Evolutionary conservation across 2,797 vertebrate species (phyloP).

Genomic region (Champsocephalus esox): DNA sequence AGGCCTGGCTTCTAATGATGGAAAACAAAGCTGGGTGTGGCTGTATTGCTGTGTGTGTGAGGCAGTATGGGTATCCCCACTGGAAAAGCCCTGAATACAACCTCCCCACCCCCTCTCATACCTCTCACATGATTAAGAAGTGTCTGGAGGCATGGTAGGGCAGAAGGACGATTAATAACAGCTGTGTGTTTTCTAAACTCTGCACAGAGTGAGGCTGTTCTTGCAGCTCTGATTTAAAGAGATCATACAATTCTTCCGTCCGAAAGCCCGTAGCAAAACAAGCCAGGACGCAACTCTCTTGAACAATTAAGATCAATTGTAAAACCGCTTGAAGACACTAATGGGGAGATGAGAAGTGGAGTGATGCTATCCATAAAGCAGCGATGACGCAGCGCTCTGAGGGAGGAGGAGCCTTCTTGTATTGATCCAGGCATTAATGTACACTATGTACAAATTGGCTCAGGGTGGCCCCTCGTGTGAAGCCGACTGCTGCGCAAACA

Average conservation of each 20-base stretch:
- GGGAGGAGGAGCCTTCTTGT: constrained; percentile 55
- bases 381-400: constrained; percentile 26
- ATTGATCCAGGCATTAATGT: constrained; percentile 72
- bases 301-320: constrained; percentile 31
- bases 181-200: constrained; percentile 34
- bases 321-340: constrained; percentile 34
- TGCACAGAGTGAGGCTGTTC: constrained; percentile 41
- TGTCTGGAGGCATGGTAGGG: constrained; percentile 39
- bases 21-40: constrained; percentile 71
- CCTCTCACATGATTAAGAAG: constrained; percentile 68
- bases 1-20: constrained; percentile 35
- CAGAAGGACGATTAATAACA: constrained; percentile 44
- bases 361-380: constrained; percentile 40
- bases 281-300: constrained; percentile 3
- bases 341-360: constrained; percentile 51
- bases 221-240: constrained; percentile 25
- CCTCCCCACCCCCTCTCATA: constrained; percentile 52
- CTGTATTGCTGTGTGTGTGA: background rate
- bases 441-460: constrained; percentile 69
- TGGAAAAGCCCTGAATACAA: constrained; percentile 66
- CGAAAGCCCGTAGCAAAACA: constrained; percentile 19
- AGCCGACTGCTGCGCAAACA: constrained; percentile 58
- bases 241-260: constrained; percentile 11
- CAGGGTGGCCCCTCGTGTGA: constrained; percentile 49
- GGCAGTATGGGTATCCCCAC: constrained; percentile 62